phyloP scores from a whole-genome alignment of 2,113 vertebrate species.

The Myrmecobius fasciatus region DNA sequence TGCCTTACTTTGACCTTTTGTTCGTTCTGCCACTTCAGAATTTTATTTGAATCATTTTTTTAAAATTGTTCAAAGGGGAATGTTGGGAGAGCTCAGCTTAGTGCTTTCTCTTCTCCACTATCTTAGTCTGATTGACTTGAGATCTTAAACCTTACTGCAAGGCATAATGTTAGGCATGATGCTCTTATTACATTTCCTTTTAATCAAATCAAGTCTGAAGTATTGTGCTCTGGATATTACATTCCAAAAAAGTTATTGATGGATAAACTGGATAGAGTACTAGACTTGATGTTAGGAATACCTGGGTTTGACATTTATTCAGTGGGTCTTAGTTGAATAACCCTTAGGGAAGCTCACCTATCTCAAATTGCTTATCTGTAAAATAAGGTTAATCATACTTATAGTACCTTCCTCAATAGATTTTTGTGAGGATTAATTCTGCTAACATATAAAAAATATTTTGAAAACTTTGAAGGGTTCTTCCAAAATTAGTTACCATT shows the following conservation, averaged over 20 bases:
- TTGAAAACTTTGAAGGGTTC: neutral
- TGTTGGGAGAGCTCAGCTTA: no score
- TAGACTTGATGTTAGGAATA: neutral
- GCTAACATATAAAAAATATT: neutral
- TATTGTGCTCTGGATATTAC: neutral
- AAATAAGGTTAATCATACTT: neutral
- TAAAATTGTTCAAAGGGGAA: no score
- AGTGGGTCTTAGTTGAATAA: neutral
- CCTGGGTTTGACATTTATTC: neutral
- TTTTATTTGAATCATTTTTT: no score
- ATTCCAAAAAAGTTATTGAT: neutral
- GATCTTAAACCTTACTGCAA: neutral
- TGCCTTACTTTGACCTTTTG: no score
- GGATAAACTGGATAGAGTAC: neutral
- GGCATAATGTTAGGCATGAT: neutral
- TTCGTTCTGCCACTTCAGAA: no score
- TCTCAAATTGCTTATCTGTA: neutral
- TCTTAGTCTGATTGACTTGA: neutral
- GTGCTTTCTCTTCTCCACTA: no score
- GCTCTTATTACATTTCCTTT: neutral
- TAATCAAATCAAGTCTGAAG: neutral
- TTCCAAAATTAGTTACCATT: neutral
- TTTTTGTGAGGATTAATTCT: neutral
- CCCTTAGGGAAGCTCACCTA: neutral
- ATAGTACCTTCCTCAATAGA: neutral